Conservation (phyloP, 2,888 invertebrate genomes). For the Mechanitis messenoides region DNA sequence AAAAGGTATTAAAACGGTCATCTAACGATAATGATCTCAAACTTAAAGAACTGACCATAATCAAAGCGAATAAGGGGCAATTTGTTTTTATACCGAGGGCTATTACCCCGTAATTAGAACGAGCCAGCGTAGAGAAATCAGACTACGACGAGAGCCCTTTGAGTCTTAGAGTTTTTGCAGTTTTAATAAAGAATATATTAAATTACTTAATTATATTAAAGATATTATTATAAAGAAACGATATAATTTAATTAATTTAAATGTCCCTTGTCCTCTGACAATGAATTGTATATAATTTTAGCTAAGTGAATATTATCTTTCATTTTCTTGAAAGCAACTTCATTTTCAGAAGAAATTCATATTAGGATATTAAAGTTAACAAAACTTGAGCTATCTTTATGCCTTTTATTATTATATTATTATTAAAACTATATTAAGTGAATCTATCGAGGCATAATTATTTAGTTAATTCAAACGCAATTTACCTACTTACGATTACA, state of each 20-base stretch:
- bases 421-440: too few relatives aligned
- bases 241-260: too few relatives aligned
- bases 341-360: neutral
- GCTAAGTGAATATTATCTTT: neutral
- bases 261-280: neutral
- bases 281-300: neutral
- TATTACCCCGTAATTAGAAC: conserved; percentile 19
- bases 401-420: neutral
- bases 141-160: conserved; percentile 10
- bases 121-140: conserved; percentile 22
- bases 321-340: neutral
- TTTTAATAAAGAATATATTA: neutral
- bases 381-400: neutral
- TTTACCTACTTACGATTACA: too few relatives aligned
- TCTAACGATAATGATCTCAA: neutral
- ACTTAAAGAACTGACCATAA: conserved; percentile 6
- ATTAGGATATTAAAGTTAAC: neutral
- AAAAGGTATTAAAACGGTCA: neutral
- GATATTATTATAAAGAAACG: too few relatives aligned
- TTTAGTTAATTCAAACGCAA: too few relatives aligned
- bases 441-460: too few relatives aligned
- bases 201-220: too few relatives aligned
- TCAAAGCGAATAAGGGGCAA: conserved; percentile 21
- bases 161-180: conserved; percentile 14
- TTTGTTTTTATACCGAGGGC: conserved; percentile 16